phyloP scores from a whole-genome alignment of 2,113 vertebrate genomes.

The Sorex fumeus region DNA sequence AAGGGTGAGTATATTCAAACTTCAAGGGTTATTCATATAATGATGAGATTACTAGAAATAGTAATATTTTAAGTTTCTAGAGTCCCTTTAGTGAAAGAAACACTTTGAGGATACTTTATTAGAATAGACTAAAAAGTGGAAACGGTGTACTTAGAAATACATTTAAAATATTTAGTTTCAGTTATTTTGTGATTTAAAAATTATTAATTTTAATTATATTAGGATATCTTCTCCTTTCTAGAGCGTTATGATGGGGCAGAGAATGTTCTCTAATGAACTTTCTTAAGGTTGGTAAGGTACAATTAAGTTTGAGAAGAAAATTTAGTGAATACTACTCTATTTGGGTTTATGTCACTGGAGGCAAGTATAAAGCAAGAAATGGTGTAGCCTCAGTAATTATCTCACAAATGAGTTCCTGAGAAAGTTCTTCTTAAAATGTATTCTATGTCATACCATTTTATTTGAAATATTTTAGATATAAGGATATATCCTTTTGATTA shows the following conservation, averaged over 20 bases:
- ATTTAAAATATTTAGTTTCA: neutral
- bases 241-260: neutral
- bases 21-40: conserved; percentile 8
- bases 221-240: neutral
- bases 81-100: neutral
- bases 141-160: neutral
- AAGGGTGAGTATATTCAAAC: neutral
- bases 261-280: conserved; percentile 8
- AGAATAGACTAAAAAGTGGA: neutral
- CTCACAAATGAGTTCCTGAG: neutral
- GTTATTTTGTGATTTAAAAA: neutral
- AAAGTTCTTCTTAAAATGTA: neutral
- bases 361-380: neutral
- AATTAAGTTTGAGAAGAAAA: conserved; percentile 23
- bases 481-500: too few relatives aligned
- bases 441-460: neutral
- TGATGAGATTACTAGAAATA: neutral
- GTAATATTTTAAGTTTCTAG: neutral
- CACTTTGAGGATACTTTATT: neutral
- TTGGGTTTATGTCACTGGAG: neutral
- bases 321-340: neutral
- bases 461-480: neutral
- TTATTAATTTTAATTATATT: neutral
- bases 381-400: neutral
- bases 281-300: neutral